phyloP scores from a whole-genome alignment of 1,140 invertebrate species.

The Drosophila orosa region DNA sequence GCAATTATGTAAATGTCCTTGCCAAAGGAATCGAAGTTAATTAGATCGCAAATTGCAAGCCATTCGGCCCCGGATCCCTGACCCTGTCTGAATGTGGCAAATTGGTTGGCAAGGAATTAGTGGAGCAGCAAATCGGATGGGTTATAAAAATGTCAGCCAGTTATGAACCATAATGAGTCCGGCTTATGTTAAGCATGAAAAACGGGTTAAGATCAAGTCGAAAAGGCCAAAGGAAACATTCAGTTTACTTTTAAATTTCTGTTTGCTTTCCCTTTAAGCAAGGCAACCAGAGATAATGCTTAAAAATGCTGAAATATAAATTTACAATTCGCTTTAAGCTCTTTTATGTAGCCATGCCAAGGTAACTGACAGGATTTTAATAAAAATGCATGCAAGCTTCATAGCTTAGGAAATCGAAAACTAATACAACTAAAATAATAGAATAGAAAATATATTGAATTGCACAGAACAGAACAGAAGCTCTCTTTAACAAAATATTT shows the following conservation, averaged over 20 bases:
- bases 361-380: neutral
- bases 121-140: conserved; percentile 58
- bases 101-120: conserved; percentile 60
- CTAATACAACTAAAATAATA: neutral
- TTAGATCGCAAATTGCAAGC: conserved; percentile 76
- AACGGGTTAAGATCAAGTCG: conserved; percentile 12
- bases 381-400: neutral
- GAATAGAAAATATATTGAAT: neutral
- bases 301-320: neutral
- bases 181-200: conserved; percentile 28
- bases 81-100: conserved; percentile 44
- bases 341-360: neutral
- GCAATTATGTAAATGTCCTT: conserved; percentile 80
- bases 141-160: conserved; percentile 58
- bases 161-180: conserved; percentile 47
- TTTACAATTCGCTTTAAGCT: no score
- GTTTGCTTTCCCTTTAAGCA: neutral
- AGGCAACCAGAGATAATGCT: neutral
- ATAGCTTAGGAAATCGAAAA: neutral
- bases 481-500: neutral
- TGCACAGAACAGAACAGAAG: neutral
- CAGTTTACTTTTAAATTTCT: neutral
- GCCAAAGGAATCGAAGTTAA: conserved; percentile 75
- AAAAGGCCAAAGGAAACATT: neutral
- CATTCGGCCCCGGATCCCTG: conserved; percentile 51